Conservation (phyloP, 2,797 vertebrate species). For the Dipus sagitta region DNA sequence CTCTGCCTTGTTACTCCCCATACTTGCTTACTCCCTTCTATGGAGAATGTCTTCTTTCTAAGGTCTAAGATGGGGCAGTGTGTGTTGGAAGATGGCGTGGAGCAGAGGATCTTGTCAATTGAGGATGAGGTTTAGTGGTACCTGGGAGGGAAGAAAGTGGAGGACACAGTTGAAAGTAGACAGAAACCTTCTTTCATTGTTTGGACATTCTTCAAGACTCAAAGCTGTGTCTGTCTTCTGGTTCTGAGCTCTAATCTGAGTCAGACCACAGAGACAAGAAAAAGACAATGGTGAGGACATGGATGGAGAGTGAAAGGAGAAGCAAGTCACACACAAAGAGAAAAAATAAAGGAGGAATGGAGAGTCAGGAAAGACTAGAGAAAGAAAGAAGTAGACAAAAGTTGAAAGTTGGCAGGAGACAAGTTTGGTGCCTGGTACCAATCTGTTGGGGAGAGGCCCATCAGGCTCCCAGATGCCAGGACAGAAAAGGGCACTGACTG, state of each 20-base stretch:
- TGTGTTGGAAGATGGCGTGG: rapidly evolving
- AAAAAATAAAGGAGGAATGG: not conserved
- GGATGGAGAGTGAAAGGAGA: not conserved
- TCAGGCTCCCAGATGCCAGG: conserved; percentile 72
- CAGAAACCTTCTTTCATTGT: not conserved
- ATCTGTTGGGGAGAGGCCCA: conserved; percentile 1
- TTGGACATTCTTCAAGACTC: not conserved
- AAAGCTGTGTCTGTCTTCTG: not conserved
- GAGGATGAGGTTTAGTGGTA: not conserved
- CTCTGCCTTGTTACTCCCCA: conserved; percentile 64
- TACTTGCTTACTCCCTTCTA: conserved; percentile 27
- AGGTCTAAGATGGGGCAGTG: conserved; percentile 61
- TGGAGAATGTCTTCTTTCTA: conserved; percentile 65
- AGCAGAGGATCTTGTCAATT: not conserved
- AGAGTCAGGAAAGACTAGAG: not conserved
- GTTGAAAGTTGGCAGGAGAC: conserved; percentile 33
- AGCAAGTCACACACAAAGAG: not conserved
- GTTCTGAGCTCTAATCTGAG: not conserved
- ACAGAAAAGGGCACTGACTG: conserved; percentile 21
- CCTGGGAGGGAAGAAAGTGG: not conserved
- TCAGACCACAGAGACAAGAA: not conserved
- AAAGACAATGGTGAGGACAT: not conserved
- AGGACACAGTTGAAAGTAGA: not conserved
- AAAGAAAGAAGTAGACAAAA: conserved; percentile 42
- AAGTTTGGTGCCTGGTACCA: not conserved